A percentile compares a stretch with the other conserved stretches of the same genome.
Evolutionary conservation across 53 echinoderm and acorn worm genomes (phyloP).

Genomic region (Luidia sarsii): DNA sequence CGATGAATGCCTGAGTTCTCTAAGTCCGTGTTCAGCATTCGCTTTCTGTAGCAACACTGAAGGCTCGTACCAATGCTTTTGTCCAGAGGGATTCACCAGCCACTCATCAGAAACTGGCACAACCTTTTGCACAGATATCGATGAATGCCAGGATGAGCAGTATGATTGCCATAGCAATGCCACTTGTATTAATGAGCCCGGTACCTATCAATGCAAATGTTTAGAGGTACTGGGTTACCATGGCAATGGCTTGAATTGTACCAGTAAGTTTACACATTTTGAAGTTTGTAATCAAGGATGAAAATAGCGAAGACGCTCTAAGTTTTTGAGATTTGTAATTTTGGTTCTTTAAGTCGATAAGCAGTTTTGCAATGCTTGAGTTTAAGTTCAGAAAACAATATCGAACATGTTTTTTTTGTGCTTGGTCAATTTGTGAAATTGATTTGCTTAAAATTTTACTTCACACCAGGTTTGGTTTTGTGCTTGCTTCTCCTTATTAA

Average conservation of each 20-base stretch:
- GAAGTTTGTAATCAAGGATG: not conserved
- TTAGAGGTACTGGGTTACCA: slow-evolving; percentile 14
- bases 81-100: slow-evolving; percentile 16
- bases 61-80: slow-evolving; percentile 36
- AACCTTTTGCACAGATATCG: slow-evolving; percentile 27
- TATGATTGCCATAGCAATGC: slow-evolving; percentile 67
- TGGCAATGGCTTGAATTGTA: slow-evolving; percentile 55
- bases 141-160: slow-evolving; percentile 32
- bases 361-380: not conserved
- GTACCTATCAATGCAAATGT: slow-evolving; percentile 62
- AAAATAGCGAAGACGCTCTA: not conserved
- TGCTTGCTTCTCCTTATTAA: too few relatives aligned
- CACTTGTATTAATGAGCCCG: slow-evolving; percentile 50
- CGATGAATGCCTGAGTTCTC: not conserved
- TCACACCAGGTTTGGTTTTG: too few relatives aligned
- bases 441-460: too few relatives aligned
- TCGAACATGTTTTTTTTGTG: too few relatives aligned
- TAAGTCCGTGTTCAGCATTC: slow-evolving; percentile 6
- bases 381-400: not conserved
- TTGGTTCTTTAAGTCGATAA: too few relatives aligned
- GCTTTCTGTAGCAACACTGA: slow-evolving; percentile 22
- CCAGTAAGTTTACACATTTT: slow-evolving; percentile 33
- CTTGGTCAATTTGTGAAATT: too few relatives aligned
- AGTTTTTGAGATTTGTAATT: not conserved
- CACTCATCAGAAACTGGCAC: not conserved